Conservation (phyloP, 2,888 invertebrate genomes). For the Lycophotia porphyrea region DNA sequence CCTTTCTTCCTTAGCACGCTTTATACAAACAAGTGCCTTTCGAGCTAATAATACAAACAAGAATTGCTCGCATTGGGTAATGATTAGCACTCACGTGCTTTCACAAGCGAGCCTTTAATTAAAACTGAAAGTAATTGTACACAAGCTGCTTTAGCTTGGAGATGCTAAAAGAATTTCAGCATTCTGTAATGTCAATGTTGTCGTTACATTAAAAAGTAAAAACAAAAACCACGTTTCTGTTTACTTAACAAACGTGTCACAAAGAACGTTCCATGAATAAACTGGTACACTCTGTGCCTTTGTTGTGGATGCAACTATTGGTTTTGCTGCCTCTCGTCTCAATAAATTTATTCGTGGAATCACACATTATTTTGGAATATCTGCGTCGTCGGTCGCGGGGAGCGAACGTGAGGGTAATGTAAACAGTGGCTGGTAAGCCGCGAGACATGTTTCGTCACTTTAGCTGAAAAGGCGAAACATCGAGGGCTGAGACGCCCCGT, state of each 20-base stretch:
- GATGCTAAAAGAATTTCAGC: constrained; percentile 23
- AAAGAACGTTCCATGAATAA: constrained; percentile 55
- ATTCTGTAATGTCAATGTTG: constrained; percentile 15
- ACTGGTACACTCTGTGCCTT: constrained; percentile 48
- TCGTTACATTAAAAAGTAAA: constrained; percentile 14
- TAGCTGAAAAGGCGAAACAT: constrained; percentile 80
- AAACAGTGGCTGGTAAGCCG: constrained; percentile 75
- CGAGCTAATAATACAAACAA: constrained; percentile 57
- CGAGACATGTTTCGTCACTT: constrained; percentile 87
- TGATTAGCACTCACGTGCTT: constrained; percentile 47
- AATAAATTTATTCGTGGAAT: constrained; percentile 78
- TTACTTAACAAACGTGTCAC: constrained; percentile 37
- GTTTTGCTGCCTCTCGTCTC: constrained; percentile 68
- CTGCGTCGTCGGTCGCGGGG: constrained; percentile 63
- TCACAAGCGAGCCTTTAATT: constrained; percentile 54
- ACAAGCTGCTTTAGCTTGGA: constrained; percentile 6
- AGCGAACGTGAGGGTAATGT: constrained; percentile 81
- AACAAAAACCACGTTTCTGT: constrained; percentile 27
- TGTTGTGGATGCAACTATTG: constrained; percentile 69
- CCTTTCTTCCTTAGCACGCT: constrained; percentile 29
- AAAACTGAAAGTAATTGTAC: constrained; percentile 46
- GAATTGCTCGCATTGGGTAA: constrained; percentile 54
- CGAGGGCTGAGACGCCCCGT: constrained; percentile 69
- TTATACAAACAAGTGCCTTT: constrained; percentile 47
- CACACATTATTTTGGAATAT: constrained; percentile 79